Evolutionary conservation across 2,888 invertebrate genomes (phyloP).

Genomic region (Lepas anatifera): DNA sequence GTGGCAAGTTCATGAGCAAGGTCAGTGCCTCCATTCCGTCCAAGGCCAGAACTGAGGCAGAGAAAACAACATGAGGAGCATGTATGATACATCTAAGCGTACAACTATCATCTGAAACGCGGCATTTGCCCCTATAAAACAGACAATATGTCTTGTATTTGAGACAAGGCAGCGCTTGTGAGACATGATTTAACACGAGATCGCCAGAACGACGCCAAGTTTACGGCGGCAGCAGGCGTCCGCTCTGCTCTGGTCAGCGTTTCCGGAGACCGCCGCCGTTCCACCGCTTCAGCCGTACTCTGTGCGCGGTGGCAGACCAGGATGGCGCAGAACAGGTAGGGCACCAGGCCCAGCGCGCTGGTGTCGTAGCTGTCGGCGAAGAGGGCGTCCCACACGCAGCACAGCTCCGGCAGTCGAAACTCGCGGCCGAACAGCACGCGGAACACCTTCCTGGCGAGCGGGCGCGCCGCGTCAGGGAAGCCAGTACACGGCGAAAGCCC

Average conservation of each 20-base stretch:
- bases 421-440: conserved; percentile 70
- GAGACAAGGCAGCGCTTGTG: no score
- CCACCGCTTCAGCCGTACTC: neutral
- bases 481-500: no score
- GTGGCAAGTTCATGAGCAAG: neutral
- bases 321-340: neutral
- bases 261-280: no score
- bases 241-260: no score
- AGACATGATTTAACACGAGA: no score
- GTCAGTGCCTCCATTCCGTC: conserved; percentile 6
- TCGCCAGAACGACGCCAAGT: no score
- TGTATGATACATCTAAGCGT: no score
- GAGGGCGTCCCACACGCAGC: conserved; percentile 70
- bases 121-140: no score
- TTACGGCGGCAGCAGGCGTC: no score
- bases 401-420: conserved; percentile 60
- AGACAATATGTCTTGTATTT: no score
- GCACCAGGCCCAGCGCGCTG: conserved; percentile 33
- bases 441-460: conserved; percentile 57
- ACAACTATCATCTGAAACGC: no score
- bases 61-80: no score
- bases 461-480: conserved; percentile 9
- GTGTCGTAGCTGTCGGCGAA: conserved; percentile 49
- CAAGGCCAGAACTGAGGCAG: neutral
- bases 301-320: neutral